phyloP scores from a whole-genome alignment of 2,113 vertebrate genomes.

The Ginglymostoma cirratum region DNA sequence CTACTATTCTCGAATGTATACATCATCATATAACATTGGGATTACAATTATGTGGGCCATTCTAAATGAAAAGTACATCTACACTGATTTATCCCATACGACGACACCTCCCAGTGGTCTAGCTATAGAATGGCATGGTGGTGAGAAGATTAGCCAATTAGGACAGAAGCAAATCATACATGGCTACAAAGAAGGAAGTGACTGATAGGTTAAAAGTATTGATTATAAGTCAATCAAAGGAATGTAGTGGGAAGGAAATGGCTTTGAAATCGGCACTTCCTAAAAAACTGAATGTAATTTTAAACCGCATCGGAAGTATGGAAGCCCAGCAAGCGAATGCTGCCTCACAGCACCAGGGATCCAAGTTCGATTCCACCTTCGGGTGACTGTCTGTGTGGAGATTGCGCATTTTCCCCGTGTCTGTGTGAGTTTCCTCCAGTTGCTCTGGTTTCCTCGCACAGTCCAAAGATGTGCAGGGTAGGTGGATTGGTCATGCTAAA shows the following conservation, averaged over 20 bases:
- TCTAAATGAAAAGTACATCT: neutral
- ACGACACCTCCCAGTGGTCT: conserved; percentile 1
- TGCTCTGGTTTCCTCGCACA: too few species aligned
- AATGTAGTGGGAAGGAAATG: neutral
- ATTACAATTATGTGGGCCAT: neutral
- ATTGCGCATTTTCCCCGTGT: too few species aligned
- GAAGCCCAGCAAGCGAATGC: neutral
- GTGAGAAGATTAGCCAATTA: neutral
- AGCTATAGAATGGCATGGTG: neutral
- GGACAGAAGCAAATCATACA: neutral
- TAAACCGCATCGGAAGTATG: too few species aligned
- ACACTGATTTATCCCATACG: neutral
- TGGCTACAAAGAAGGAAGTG: neutral
- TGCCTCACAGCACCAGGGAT: too few species aligned
- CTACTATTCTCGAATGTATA: neutral
- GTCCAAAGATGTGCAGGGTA: too few species aligned
- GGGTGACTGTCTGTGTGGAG: too few species aligned
- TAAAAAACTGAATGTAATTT: too few species aligned
- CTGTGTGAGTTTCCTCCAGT: too few species aligned
- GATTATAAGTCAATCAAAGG: neutral
- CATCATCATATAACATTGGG: neutral
- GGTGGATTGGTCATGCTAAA: too few species aligned
- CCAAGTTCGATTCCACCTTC: too few species aligned
- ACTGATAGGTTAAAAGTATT: neutral
- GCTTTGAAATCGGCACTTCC: neutral